phyloP scores from a whole-genome alignment of 2,113 vertebrate genomes.

The Notiomystis cincta region DNA sequence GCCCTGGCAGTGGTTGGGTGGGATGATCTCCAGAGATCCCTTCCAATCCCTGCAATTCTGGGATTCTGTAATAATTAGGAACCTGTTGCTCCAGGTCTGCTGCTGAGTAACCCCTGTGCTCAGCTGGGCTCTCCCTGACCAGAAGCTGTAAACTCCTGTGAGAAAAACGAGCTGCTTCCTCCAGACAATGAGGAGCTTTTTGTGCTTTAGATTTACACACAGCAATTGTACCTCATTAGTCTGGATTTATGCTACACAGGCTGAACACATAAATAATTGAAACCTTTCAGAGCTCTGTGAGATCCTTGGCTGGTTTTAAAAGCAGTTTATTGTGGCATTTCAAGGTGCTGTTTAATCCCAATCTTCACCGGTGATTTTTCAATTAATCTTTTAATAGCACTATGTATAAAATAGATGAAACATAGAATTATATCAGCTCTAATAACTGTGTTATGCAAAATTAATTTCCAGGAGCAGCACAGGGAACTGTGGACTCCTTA shows the following conservation, averaged over 20 bases:
- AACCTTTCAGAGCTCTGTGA: constrained; percentile 34
- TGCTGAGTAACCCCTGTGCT: neutral
- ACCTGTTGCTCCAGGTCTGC: neutral
- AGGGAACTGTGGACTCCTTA: neutral
- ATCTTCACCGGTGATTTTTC: constrained; percentile 37
- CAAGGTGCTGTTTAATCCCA: constrained; percentile 60
- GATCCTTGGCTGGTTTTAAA: constrained; percentile 57
- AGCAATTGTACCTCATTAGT: constrained; percentile 67
- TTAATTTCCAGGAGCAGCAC: constrained; percentile 29
- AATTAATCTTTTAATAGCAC: constrained; percentile 51
- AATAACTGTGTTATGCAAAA: neutral
- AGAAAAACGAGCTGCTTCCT: neutral
- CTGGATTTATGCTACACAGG: constrained; percentile 40
- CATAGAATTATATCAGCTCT: constrained; percentile 10
- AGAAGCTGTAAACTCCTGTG: neutral
- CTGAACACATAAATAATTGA: constrained; percentile 67
- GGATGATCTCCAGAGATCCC: neutral
- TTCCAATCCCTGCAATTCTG: neutral
- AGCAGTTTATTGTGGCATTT: constrained; percentile 53
- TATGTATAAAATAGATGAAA: constrained; percentile 12
- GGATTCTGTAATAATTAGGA: neutral
- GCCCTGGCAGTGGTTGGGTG: fast-evolving
- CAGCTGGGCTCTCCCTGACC: neutral
- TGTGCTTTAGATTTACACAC: constrained; percentile 33
- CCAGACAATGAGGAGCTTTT: neutral